phyloP scores from a whole-genome alignment of 2,797 vertebrate species.

The Gymnoscopelus microlampas region DNA sequence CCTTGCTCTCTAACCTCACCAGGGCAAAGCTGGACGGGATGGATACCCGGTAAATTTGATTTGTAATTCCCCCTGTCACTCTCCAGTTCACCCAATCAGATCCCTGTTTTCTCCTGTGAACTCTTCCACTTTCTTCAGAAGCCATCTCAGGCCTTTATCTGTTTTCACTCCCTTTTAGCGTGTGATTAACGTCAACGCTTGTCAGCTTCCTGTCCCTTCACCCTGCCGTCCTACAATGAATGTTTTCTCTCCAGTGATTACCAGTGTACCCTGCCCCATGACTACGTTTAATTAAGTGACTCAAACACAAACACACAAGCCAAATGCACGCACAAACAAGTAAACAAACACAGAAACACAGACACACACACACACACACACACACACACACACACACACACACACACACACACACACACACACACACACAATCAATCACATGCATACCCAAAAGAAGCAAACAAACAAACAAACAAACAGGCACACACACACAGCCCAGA shows the following conservation, averaged over 20 bases:
- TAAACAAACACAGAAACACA: slow-evolving; percentile 1
- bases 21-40: slow-evolving; percentile 96
- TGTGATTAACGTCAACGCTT: too few species aligned
- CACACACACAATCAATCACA: background rate
- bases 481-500: background rate
- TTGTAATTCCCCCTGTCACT: slow-evolving; percentile 70
- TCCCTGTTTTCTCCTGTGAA: slow-evolving; percentile 9
- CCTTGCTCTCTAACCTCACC: slow-evolving; percentile 84
- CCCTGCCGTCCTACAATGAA: background rate
- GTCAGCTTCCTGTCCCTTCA: background rate
- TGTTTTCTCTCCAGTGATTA: slow-evolving; percentile 22
- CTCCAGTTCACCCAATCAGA: slow-evolving; percentile 49
- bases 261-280: slow-evolving; percentile 48
- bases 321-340: slow-evolving; percentile 20
- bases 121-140: background rate
- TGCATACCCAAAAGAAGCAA: too few species aligned
- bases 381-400: background rate
- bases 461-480: too few species aligned
- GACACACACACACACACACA: background rate
- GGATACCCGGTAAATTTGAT: slow-evolving; percentile 95
- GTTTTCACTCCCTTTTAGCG: background rate
- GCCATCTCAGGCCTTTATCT: slow-evolving; percentile 11
- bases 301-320: slow-evolving; percentile 24
- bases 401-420: background rate
- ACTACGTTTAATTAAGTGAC: slow-evolving; percentile 8